A percentile compares a stretch with the other conserved stretches of the same genome.
phyloP scores from a whole-genome alignment of 2,113 vertebrate species.

The Pipra filicauda region DNA sequence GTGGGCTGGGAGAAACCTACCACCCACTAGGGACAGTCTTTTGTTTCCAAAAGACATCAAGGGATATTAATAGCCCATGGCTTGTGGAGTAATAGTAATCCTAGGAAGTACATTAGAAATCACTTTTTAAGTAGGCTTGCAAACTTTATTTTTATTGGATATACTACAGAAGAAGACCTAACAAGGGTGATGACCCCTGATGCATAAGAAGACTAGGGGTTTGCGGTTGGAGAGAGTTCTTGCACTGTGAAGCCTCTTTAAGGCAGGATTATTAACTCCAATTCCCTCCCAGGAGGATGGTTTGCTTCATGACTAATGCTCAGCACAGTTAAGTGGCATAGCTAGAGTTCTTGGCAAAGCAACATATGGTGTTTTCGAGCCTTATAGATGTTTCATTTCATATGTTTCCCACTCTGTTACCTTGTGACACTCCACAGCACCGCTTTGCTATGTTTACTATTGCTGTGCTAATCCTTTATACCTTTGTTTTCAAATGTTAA shows the following conservation, averaged over 20 bases:
- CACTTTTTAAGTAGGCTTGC: neutral
- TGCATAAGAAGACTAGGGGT: neutral
- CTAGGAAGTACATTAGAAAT: neutral
- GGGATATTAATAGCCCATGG: neutral
- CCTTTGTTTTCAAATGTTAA: neutral
- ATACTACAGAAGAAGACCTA: neutral
- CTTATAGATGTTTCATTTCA: neutral
- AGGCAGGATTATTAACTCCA: neutral
- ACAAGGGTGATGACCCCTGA: neutral
- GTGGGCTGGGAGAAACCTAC: neutral
- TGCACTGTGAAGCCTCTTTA: neutral
- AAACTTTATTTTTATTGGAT: neutral
- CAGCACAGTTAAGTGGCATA: neutral
- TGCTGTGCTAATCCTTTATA: neutral
- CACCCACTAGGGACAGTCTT: neutral
- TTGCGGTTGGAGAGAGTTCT: rapidly evolving
- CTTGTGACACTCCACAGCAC: neutral
- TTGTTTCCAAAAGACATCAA: neutral
- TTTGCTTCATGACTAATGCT: neutral
- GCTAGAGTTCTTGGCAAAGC: neutral
- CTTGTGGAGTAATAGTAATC: neutral
- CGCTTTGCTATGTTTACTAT: neutral
- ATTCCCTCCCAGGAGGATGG: neutral
- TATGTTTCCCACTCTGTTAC: neutral
- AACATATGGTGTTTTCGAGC: slow-evolving; percentile 11